A percentile compares a stretch with the other conserved stretches of the same genome.
Evolutionary conservation across 2,113 vertebrate genomes (phyloP).

Genomic region (Fregata magnificens): DNA sequence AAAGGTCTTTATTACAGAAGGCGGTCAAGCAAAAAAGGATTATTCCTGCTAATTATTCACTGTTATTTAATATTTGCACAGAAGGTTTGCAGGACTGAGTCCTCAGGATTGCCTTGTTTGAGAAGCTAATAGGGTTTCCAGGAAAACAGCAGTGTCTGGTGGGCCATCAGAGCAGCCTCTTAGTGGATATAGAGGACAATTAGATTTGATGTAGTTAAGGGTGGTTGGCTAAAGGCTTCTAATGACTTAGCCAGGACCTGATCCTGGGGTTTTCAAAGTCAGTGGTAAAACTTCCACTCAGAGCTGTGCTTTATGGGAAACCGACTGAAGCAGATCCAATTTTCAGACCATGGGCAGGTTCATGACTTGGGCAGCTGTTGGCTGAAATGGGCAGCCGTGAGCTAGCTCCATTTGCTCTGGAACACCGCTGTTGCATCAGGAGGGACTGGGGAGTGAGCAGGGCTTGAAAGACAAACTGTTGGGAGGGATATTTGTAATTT

Average conservation of each 20-base stretch:
- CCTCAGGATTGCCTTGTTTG: constrained; percentile 45
- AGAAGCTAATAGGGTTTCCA: constrained; percentile 46
- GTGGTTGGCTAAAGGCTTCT: background rate
- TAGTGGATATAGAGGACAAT: background rate
- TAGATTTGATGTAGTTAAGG: background rate
- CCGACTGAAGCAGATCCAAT: background rate
- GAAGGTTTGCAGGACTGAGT: constrained; percentile 16
- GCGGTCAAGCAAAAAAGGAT: constrained; percentile 52
- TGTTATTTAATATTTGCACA: constrained; percentile 61
- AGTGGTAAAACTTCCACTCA: background rate
- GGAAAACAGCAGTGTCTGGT: constrained; percentile 18
- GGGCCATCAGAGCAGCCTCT: background rate
- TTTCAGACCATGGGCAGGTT: background rate
- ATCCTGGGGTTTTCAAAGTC: background rate
- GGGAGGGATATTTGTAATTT: background rate
- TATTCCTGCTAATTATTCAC: constrained; percentile 51
- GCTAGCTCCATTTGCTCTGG: background rate
- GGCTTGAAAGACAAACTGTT: background rate
- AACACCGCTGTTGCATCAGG: background rate
- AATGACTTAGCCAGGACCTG: background rate
- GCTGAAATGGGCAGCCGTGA: background rate
- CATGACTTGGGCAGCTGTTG: background rate
- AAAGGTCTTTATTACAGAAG: constrained; percentile 41
- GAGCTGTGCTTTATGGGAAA: background rate
- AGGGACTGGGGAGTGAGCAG: background rate